Percentiles rank a stretch among this genome's conserved stretches.
Evolutionary conservation across 2,888 invertebrate genomes (phyloP).

Genomic region (Chloroclysta siterata): DNA sequence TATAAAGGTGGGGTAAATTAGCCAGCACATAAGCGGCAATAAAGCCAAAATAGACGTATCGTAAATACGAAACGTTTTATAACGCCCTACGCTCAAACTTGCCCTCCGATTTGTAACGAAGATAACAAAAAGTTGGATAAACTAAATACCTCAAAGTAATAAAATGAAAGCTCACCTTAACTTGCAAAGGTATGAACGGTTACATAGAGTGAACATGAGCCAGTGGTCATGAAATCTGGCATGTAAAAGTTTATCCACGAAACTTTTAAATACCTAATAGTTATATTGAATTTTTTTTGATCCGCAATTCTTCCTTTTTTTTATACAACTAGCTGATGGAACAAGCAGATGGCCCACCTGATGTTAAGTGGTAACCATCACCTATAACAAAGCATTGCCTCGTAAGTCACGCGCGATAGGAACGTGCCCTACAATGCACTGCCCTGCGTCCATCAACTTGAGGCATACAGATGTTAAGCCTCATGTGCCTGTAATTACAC

Average conservation of each 20-base stretch:
- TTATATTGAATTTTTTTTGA: no score
- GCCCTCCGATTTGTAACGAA: slow-evolving; percentile 52
- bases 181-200: slow-evolving; percentile 7
- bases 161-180: neutral
- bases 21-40: slow-evolving; percentile 59
- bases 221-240: neutral
- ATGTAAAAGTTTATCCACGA: neutral
- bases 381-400: no score
- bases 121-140: slow-evolving; percentile 60
- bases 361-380: no score
- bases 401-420: no score
- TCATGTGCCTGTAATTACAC: no score
- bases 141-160: slow-evolving; percentile 38
- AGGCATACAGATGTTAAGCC: no score
- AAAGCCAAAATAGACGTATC: slow-evolving; percentile 65
- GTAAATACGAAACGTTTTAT: slow-evolving; percentile 67
- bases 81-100: slow-evolving; percentile 55
- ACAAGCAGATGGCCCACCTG: no score
- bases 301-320: no score
- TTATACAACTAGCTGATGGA: no score
- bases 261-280: no score
- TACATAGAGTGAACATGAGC: neutral
- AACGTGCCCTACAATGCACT: no score
- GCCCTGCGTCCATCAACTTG: no score
- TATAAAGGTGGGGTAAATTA: slow-evolving; percentile 56